A percentile compares a stretch with the other conserved stretches of the same genome.
phyloP scores from a whole-genome alignment of 2,888 invertebrate genomes.

The Netelia virgata region DNA sequence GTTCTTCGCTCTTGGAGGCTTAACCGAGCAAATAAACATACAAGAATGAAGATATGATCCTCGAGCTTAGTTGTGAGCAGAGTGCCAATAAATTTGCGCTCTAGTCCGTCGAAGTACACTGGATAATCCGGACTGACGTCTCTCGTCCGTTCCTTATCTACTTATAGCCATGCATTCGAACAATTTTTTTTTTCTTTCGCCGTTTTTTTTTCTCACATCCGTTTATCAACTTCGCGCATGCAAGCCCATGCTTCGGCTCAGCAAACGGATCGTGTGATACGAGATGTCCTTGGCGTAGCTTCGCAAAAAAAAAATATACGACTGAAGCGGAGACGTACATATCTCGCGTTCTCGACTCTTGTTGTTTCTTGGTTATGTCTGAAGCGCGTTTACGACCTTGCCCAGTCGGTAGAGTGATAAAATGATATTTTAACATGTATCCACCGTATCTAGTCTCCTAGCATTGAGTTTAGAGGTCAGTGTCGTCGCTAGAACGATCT shows the following conservation, averaged over 20 bases:
- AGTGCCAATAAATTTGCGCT: slow-evolving; percentile 24
- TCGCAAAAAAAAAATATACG: slow-evolving; percentile 10
- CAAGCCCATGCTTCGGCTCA: slow-evolving; percentile 5
- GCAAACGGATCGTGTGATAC: slow-evolving; percentile 32
- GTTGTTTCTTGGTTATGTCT: not conserved
- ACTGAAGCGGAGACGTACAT: not conserved
- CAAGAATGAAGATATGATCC: slow-evolving; percentile 1
- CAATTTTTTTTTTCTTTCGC: slow-evolving; percentile 1
- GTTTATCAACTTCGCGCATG: slow-evolving; percentile 5
- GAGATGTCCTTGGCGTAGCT: slow-evolving; percentile 27
- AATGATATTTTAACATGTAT: slow-evolving; percentile 7
- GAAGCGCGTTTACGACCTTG: slow-evolving; percentile 22
- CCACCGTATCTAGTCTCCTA: not conserved
- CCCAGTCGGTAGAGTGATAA: slow-evolving; percentile 22
- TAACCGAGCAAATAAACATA: not conserved
- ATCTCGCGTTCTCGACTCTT: not conserved
- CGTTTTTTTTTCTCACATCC: not conserved
- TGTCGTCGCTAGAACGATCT: slow-evolving; percentile 1
- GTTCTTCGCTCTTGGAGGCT: not conserved
- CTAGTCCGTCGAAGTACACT: slow-evolving; percentile 30
- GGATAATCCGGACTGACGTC: slow-evolving; percentile 30
- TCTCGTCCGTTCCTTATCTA: slow-evolving; percentile 45
- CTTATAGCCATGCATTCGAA: slow-evolving; percentile 50
- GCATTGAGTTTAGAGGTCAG: slow-evolving; percentile 39
- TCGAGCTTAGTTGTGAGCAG: slow-evolving; percentile 8